Percentiles rank a stretch among this genome's conserved stretches.
Evolutionary conservation across 2,797 vertebrate species (phyloP).

Genomic region (Dallia pectoralis): DNA sequence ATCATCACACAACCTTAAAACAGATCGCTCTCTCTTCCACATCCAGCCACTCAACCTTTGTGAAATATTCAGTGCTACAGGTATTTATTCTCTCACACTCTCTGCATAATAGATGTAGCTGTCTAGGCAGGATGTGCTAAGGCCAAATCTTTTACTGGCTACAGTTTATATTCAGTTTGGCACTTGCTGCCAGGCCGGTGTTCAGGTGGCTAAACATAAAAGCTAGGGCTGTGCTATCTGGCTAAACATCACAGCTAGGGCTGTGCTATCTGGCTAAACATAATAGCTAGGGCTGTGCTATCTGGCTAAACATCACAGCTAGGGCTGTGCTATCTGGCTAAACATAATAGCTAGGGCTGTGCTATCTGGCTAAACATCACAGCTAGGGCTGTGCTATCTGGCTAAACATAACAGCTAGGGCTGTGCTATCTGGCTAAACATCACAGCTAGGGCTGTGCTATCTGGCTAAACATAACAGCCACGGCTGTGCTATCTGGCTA

Average conservation of each 20-base stretch:
- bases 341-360: background rate
- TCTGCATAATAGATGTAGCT: background rate
- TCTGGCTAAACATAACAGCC: background rate
- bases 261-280: background rate
- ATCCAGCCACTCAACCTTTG: background rate
- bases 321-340: background rate
- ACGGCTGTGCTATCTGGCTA: background rate
- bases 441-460: background rate
- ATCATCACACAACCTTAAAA: constrained; percentile 32
- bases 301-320: background rate
- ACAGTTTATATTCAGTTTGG: background rate
- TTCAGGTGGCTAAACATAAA: background rate
- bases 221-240: background rate
- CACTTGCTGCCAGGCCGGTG: background rate
- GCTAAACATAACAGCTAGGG: background rate
- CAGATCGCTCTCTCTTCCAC: background rate
- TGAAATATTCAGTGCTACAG: background rate
- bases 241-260: background rate
- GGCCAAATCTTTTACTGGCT: background rate
- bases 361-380: background rate
- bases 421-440: background rate
- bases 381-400: background rate
- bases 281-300: background rate
- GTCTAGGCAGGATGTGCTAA: background rate
- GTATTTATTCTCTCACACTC: background rate